Evolutionary conservation across 30 jellyfish, hydroid and myxozoan genomes (phyloP).

Genomic region (Chrysaora quinquecirrha): DNA sequence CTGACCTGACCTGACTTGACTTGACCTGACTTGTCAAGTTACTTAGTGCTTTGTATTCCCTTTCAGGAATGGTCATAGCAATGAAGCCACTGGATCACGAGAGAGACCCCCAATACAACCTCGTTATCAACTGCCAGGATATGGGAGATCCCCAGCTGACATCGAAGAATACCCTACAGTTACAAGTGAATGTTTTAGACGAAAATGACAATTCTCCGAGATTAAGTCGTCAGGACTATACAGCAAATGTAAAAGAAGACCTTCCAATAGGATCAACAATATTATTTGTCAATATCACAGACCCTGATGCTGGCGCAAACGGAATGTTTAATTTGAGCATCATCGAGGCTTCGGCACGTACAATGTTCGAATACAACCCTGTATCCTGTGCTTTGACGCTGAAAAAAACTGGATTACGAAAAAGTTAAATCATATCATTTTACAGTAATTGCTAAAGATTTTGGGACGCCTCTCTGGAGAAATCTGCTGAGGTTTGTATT

Average conservation of each 20-base stretch:
- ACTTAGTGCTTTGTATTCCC: no score
- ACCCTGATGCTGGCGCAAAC: constrained; percentile 69
- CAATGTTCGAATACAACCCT: constrained; percentile 27
- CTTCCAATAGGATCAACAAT: constrained; percentile 51
- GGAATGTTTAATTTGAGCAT: constrained; percentile 50
- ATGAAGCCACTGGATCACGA: constrained; percentile 66
- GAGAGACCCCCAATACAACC: constrained; percentile 14
- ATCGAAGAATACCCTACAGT: constrained; percentile 8
- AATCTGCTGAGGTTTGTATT: constrained; percentile 69
- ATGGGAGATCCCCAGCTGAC: constrained; percentile 55
- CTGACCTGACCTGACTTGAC: no score
- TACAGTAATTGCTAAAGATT: constrained; percentile 76
- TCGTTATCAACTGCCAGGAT: constrained; percentile 43
- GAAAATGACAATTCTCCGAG: constrained; percentile 66
- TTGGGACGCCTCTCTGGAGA: constrained; percentile 73
- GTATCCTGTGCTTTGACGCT: constrained; percentile 33
- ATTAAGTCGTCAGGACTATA: constrained; percentile 25
- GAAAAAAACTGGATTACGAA: constrained; percentile 64
- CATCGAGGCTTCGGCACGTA: constrained; percentile 30
- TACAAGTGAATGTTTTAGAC: constrained; percentile 31
- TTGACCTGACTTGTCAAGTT: no score
- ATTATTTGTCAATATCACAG: constrained; percentile 20
- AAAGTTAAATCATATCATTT: constrained; percentile 42
- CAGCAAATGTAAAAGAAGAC: constrained; percentile 39
- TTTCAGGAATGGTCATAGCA: constrained; percentile 61